Evolutionary conservation across 2,888 invertebrate genomes (phyloP).

Genomic region (Drosophila atripex): DNA sequence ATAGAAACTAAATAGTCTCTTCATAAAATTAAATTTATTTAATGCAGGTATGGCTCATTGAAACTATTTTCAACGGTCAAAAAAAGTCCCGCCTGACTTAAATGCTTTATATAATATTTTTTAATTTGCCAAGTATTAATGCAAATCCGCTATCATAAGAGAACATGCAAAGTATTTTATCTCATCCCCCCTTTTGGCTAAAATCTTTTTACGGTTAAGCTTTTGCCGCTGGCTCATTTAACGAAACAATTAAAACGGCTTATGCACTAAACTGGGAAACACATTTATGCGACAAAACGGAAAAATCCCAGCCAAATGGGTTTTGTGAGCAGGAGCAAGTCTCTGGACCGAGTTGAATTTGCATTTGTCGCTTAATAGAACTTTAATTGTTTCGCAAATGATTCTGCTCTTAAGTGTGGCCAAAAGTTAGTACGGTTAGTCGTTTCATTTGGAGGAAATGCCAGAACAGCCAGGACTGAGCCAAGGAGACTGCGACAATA

Average conservation of each 20-base stretch:
- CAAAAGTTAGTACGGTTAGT: slow-evolving; percentile 10
- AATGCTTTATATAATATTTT: slow-evolving; percentile 12
- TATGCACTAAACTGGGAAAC: slow-evolving; percentile 70
- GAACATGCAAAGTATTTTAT: slow-evolving; percentile 48
- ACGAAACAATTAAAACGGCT: slow-evolving; percentile 76
- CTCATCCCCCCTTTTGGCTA: slow-evolving; percentile 2
- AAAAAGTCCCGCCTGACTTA: slow-evolving; percentile 3
- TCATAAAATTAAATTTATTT: too few species aligned
- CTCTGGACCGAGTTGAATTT: slow-evolving; percentile 50
- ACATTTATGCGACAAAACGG: slow-evolving; percentile 65
- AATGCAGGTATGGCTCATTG: too few species aligned
- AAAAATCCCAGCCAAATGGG: slow-evolving; percentile 48
- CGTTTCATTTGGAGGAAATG: slow-evolving; percentile 32
- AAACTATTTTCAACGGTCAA: too few species aligned
- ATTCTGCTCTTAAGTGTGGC: slow-evolving; percentile 24
- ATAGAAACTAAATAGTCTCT: too few species aligned
- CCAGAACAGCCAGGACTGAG: slow-evolving; percentile 1
- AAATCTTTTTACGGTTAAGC: slow-evolving; percentile 57
- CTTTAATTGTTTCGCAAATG: slow-evolving; percentile 72
- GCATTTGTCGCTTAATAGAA: slow-evolving; percentile 76
- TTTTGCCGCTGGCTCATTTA: slow-evolving; percentile 63
- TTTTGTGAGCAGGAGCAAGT: slow-evolving; percentile 16
- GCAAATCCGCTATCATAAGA: slow-evolving; percentile 53
- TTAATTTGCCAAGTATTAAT: slow-evolving; percentile 22
- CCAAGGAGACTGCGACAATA: slow-evolving; percentile 13